Base-by-base conservation (phyloP, 2,888 invertebrate genomes). In the Ischnura elegans region DNA sequence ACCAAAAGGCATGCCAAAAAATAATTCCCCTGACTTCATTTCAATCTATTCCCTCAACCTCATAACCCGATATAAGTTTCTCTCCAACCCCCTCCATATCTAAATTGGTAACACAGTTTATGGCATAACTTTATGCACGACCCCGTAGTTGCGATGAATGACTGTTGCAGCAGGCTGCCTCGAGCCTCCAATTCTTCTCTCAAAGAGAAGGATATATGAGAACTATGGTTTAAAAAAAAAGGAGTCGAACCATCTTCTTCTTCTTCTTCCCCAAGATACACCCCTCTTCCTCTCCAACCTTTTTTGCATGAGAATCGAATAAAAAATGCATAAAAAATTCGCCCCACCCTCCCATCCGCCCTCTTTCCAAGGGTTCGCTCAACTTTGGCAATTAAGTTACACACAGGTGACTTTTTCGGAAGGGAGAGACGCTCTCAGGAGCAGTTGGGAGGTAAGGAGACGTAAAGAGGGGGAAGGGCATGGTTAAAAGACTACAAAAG, bases 321-420 rank as follows among this genome's bases (percentile, higher is more conserved):
- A 66, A 90, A 90, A 90, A 61, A 61, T 76, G 36, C 36, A 90
- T 43, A 43, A 61, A 55, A 42, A n/a, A n/a, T n/a, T n/a, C n/a
- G n/a, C 43, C 42, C 21, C 55, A 5, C 36, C 36, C 0, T 13
- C 25, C 76, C 25, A 29, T 76, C 8, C 51, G 51, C 76, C 36
- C 36, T 76, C 76, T 76, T 76, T 36, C 36, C 36, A 43, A 61
- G 43, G 61, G 61, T 51, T 66, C 61, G 61, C 66, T 90, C 61
- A 90, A 90, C 90, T 90, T 90, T 90, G 61, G 90, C 90, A 90
- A 90, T 90, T 90, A 90, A 90, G 90, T 90, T 90, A 90, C 45
- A 66, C 21, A 61, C 90, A 90, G 90, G 90, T 90, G 90, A 90
- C 90, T 90, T 61, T 90, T 61, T 45, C 19, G 25, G 90, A 25